Evolutionary conservation across 1,140 invertebrate genomes (phyloP), one percentile per base, ranked within the genome.

Genomic region (Subanguina moxae): DNA sequence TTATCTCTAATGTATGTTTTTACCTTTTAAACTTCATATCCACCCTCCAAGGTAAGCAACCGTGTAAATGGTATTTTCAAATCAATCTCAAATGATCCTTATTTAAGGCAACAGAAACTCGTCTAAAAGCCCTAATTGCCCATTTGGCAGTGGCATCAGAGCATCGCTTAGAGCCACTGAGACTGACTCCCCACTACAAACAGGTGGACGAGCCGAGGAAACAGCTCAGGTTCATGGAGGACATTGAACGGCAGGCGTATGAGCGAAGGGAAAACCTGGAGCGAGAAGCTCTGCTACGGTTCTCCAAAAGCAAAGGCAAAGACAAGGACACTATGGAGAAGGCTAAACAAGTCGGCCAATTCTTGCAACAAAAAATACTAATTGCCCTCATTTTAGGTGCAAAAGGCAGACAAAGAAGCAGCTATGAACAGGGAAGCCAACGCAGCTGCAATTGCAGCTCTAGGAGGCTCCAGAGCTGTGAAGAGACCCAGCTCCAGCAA

Each of bases 321-420:
- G 74, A 74, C 45, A 65, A 76, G n/a, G 75, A 78, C 59, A 57
- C 57, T 25, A 19, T 74, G 19, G 62, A 78, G 45, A 70, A 73
- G 30, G 73, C 75, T 1, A 75, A 77, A 64, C 69, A 76, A 61
- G 73, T 74, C 45, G 17, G n/a, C 3, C 3, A 52, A 21, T 52
- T 52, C 8, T 52, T 7, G 48, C 48, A 15, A 52, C 3, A 15
- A 52, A 52, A 19, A 52, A 52, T 7, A 8, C 15, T 52, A 52
- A 52, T 52, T 52, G 1, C 15, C 3, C 17, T 52, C 15, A 7
- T 52, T 52, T 52, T 15, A 75, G 76, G 57, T 78, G 13, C 76
- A 75, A 77, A 57, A 61, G n/a, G 74, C 74, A 17, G 68, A 75
- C 28, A 52, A 76, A 61, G 73, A 78, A 57, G 73, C 72, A 28